Base-by-base conservation (phyloP, 2,888 invertebrate genomes). In the Lycaena phlaeas region DNA sequence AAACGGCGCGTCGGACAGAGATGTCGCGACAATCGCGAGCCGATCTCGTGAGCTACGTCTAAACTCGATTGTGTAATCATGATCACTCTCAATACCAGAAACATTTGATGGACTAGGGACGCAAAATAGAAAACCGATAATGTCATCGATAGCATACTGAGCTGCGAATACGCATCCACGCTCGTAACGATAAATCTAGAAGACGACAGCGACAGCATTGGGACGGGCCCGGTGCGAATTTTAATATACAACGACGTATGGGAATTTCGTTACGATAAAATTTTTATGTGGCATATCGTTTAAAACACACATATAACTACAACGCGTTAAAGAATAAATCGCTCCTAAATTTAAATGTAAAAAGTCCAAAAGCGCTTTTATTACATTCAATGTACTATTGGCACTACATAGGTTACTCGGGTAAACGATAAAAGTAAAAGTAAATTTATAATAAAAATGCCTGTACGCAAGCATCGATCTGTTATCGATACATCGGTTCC, bases 401-500 rank as follows among this genome's bases (percentile, higher is more conserved):
- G 34, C 34, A 34, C 34, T 34, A 34, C 34, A 22, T 34, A 30
- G 30, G 30, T 30, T 15, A 34, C 11, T 22, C 34, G 34, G 34
- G 34, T 34, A 34, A 22, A 30, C 12, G 22, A 34, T 34, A 34
- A 18, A 34, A 34, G 11, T 34, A 22, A 34, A 34, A 34, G 12
- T 34, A 22, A 34, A 34, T 34, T 34, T 34, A 34, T 18, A 34
- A 17, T 34, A 34, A 10, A 34, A 34, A 34, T 34, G 34, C 34
- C 34, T 22, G 34, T 34, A 34, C 12, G 34, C 18, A 34, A 34
- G 31, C 11, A 27, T 18, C 14, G 18, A 31, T 11, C n/a, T n/a
- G 18, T 31, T 22, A 34, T 17, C 34, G 34, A 11, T 7, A 34
- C 34, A 12, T 34, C 34, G 12, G 22, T 29, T 7, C 10, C 4